Evolutionary conservation across 2,888 invertebrate species (phyloP).

Genomic region (Xestia c-nigrum): DNA sequence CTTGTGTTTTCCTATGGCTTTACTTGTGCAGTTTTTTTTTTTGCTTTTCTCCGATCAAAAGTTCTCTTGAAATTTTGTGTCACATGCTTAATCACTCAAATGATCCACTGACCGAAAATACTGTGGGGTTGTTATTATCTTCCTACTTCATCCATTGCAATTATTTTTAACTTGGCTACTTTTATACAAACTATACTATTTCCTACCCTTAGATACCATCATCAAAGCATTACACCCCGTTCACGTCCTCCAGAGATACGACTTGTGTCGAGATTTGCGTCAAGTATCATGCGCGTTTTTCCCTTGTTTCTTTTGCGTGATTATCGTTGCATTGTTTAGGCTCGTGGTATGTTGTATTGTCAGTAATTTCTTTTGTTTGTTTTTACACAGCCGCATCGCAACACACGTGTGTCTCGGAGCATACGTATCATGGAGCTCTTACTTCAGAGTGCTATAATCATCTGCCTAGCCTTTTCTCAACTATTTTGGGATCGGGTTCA

Average conservation of each 20-base stretch:
- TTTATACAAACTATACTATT: background rate
- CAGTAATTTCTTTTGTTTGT: background rate
- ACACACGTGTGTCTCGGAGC: background rate
- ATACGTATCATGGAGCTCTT: background rate
- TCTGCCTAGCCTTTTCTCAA: too few species aligned
- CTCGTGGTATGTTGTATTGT: background rate
- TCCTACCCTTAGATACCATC: background rate
- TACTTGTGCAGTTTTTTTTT: background rate
- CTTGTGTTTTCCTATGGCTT: slow-evolving; percentile 9
- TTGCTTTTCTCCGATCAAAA: background rate
- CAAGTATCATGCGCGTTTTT: background rate
- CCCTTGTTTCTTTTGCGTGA: background rate
- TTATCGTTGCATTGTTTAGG: background rate
- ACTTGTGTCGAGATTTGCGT: background rate
- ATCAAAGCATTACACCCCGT: background rate
- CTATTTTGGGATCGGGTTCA: too few species aligned
- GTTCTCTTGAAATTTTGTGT: background rate
- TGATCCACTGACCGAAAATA: background rate
- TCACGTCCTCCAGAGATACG: background rate
- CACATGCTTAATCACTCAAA: background rate
- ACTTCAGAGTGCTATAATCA: too few species aligned
- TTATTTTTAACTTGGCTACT: background rate
- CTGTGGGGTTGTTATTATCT: background rate
- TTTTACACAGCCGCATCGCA: background rate
- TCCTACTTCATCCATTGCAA: background rate